A percentile compares a stretch with the other conserved stretches of the same genome.
Conservation (phyloP, 2,888 invertebrate species). For the Xanthorhoe spadicearia region DNA sequence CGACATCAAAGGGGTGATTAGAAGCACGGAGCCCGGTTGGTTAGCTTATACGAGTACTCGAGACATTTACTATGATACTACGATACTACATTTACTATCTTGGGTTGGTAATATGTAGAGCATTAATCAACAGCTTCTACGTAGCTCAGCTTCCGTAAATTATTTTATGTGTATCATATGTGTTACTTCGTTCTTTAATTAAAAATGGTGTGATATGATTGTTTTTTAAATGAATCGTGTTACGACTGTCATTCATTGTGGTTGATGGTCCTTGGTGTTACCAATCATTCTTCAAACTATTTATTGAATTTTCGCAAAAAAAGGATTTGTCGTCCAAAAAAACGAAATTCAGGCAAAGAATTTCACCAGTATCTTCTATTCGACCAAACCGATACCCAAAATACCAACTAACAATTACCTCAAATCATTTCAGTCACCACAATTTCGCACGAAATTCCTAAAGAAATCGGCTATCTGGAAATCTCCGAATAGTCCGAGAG, state of each 20-base stretch:
- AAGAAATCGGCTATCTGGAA: slow-evolving; percentile 7
- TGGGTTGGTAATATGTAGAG: slow-evolving; percentile 1
- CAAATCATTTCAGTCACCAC: not conserved
- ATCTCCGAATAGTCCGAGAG: slow-evolving; percentile 14
- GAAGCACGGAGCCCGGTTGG: slow-evolving; percentile 17
- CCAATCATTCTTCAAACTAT: too few species aligned
- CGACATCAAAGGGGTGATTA: slow-evolving; percentile 33
- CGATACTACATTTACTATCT: slow-evolving; percentile 15
- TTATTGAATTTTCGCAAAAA: too few species aligned
- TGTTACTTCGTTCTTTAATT: too few species aligned
- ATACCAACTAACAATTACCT: not conserved
- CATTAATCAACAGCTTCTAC: not conserved
- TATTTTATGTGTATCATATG: too few species aligned
- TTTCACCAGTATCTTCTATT: not conserved
- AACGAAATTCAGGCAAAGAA: not conserved
- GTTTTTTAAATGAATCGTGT: too few species aligned
- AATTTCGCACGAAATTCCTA: not conserved
- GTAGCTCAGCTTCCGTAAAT: too few species aligned
- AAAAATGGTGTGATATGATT: too few species aligned
- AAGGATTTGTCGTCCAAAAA: too few species aligned
- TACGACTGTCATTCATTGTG: too few species aligned
- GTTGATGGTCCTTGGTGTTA: too few species aligned
- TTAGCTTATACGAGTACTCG: not conserved
- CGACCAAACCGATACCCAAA: not conserved
- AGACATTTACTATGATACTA: slow-evolving; percentile 10